Evolutionary conservation across 2,113 vertebrate species (phyloP).

Genomic region (Albula glossodonta): DNA sequence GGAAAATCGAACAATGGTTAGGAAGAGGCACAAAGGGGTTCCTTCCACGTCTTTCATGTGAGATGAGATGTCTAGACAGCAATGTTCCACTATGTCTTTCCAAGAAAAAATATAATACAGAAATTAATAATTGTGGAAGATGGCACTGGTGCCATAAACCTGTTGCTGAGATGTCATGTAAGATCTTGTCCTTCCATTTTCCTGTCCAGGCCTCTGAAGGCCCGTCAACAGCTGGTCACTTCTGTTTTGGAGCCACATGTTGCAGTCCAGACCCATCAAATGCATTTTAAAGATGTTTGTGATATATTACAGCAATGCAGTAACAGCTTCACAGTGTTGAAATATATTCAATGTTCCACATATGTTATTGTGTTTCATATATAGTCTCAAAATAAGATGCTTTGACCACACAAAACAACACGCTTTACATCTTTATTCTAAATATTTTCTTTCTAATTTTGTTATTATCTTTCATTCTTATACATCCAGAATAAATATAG

Average conservation of each 20-base stretch:
- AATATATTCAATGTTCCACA: no score
- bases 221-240: neutral
- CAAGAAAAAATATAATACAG: slow-evolving; percentile 22
- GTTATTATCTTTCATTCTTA: no score
- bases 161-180: neutral
- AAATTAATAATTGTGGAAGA: slow-evolving; percentile 21
- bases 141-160: neutral
- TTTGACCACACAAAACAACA: no score
- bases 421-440: no score
- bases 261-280: neutral
- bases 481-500: neutral
- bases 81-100: slow-evolving; percentile 50
- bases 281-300: neutral
- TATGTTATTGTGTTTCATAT: no score
- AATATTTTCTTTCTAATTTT: no score
- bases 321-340: neutral
- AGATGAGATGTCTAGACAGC: slow-evolving; percentile 60
- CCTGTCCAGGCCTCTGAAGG: neutral
- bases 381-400: no score
- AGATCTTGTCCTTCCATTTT: neutral
- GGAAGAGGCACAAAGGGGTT: slow-evolving; percentile 43
- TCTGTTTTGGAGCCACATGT: neutral
- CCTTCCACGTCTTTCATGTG: slow-evolving; percentile 51
- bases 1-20: slow-evolving; percentile 52
- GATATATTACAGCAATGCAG: no score